Conservation (phyloP, 2,113 vertebrate genomes). For the Perognathus longimembris region DNA sequence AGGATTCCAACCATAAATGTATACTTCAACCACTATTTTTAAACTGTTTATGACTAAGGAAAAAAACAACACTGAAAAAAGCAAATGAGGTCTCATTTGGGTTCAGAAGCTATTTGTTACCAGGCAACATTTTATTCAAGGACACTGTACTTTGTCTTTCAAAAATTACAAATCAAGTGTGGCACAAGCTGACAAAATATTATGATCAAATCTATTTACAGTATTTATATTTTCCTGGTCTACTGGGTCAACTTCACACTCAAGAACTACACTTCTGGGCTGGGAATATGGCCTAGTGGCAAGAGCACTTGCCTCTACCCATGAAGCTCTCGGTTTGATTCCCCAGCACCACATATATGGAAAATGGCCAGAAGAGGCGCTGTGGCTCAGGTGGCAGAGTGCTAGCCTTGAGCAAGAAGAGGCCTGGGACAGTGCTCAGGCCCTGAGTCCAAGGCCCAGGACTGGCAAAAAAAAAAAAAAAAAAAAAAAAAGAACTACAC, state of each 20-base stretch:
- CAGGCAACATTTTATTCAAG: background rate
- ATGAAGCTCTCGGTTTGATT: no score
- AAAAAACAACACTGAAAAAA: background rate
- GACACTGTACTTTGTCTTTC: background rate
- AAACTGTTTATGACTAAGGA: background rate
- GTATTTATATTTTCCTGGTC: background rate
- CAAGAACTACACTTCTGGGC: background rate
- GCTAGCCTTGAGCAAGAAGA: no score
- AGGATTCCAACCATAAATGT: background rate
- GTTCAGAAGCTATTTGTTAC: background rate
- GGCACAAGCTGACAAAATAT: slow-evolving; percentile 16
- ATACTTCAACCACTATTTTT: background rate
- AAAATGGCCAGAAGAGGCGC: no score
- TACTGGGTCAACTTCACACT: background rate
- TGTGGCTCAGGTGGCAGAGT: no score
- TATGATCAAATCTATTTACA: background rate
- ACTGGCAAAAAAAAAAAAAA: no score
- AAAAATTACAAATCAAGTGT: slow-evolving; percentile 28
- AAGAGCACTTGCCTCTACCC: no score
- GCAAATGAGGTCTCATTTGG: background rate
- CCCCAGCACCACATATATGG: no score
- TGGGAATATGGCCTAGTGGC: no score
- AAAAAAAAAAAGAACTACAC: no score
- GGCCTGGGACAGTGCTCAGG: no score
- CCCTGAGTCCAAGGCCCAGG: no score